Conservation (phyloP, 1,140 invertebrate species). For the Drosophila nikananu region DNA sequence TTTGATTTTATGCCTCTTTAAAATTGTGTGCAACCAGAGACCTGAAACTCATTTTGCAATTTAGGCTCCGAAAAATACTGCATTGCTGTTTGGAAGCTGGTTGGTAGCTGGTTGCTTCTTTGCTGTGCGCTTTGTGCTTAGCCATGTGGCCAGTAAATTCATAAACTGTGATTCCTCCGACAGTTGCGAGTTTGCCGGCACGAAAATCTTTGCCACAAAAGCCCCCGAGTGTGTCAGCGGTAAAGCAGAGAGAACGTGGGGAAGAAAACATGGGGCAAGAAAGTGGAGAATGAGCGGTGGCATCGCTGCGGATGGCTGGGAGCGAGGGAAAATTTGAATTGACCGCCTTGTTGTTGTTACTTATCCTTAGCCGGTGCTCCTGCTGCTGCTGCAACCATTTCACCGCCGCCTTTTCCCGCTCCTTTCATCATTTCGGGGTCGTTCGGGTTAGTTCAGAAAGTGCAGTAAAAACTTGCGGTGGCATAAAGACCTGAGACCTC, state of each 20-base stretch:
- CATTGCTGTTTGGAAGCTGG: slow-evolving; percentile 23
- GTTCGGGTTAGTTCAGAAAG: slow-evolving; percentile 68
- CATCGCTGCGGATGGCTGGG: slow-evolving; percentile 1
- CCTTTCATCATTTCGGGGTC: slow-evolving; percentile 41
- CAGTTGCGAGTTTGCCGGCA: slow-evolving; percentile 41
- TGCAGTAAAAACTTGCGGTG: slow-evolving; percentile 83
- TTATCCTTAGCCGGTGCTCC: slow-evolving; percentile 41
- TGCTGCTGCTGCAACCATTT: slow-evolving; percentile 21
- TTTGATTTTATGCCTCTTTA: slow-evolving; percentile 9
- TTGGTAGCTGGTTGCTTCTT: slow-evolving; percentile 9
- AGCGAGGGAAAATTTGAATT: slow-evolving; percentile 49
- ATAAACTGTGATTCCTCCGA: slow-evolving; percentile 72
- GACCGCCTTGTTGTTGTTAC: slow-evolving; percentile 61
- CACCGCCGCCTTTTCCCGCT: slow-evolving; percentile 4
- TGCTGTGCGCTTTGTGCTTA: slow-evolving; percentile 51
- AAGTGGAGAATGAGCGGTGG: slow-evolving; percentile 14
- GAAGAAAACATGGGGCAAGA: slow-evolving; percentile 10
- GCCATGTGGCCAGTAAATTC: slow-evolving; percentile 76
- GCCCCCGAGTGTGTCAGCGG: slow-evolving; percentile 46
- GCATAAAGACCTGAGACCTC: slow-evolving; percentile 79
- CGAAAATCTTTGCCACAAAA: slow-evolving; percentile 61
- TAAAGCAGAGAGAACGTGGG: slow-evolving; percentile 15
- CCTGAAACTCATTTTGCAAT: slow-evolving; percentile 58
- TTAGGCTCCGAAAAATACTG: slow-evolving; percentile 28
- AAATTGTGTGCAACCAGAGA: slow-evolving; percentile 12